Conservation (phyloP, 1,140 invertebrate species). For the Pissodes strobi region DNA sequence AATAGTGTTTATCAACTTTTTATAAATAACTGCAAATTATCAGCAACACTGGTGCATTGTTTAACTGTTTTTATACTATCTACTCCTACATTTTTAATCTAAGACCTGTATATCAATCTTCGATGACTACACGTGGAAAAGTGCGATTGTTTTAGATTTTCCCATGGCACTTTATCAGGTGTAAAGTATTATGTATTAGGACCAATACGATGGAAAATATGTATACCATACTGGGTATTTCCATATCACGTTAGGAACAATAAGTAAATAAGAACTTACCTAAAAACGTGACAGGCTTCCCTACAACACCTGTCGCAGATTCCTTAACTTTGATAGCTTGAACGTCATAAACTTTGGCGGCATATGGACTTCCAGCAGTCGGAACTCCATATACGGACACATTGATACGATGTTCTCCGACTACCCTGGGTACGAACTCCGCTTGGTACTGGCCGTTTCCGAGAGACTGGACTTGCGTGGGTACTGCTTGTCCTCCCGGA, state of each 20-base stretch:
- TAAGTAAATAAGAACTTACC: constrained; percentile 63
- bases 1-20: too few relatives aligned
- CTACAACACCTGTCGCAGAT: constrained; percentile 86
- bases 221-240: too few relatives aligned
- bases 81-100: too few relatives aligned
- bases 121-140: too few relatives aligned
- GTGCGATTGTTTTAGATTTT: too few relatives aligned
- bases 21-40: too few relatives aligned
- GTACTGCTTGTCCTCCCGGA: constrained; percentile 83
- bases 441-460: constrained; percentile 79
- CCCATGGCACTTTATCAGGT: too few relatives aligned
- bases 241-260: neutral
- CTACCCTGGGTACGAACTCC: constrained; percentile 82
- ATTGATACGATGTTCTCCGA: constrained; percentile 89
- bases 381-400: constrained; percentile 78
- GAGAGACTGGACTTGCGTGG: constrained; percentile 76
- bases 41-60: too few relatives aligned
- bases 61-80: too few relatives aligned
- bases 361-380: constrained; percentile 86
- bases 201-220: too few relatives aligned
- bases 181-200: too few relatives aligned
- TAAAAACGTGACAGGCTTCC: constrained; percentile 92
- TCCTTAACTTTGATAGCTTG: constrained; percentile 93
- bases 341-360: constrained; percentile 94
- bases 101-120: too few relatives aligned